phyloP scores from a whole-genome alignment of 1,140 invertebrate genomes.

The Hestina assimilis region DNA sequence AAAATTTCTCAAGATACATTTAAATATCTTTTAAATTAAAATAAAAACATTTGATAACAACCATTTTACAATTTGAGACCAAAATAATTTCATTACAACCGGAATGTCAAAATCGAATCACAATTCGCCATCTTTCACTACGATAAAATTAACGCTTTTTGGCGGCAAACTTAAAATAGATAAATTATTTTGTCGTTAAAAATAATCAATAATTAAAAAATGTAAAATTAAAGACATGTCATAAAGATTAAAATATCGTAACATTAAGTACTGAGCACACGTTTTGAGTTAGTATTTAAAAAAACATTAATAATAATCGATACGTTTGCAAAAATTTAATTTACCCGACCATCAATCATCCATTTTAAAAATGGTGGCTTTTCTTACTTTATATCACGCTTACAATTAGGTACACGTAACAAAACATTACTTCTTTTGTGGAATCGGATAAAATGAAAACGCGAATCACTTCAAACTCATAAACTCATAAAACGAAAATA shows the following conservation, averaged over 20 bases:
- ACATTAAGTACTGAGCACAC: too few species aligned
- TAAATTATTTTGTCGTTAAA: background rate
- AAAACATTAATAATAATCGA: too few species aligned
- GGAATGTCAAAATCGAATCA: slow-evolving; percentile 53
- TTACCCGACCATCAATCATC: too few species aligned
- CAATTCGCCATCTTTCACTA: slow-evolving; percentile 9
- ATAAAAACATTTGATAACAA: slow-evolving; percentile 19
- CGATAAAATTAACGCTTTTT: background rate
- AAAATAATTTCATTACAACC: slow-evolving; percentile 32
- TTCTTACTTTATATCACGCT: too few species aligned
- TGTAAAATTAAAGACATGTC: background rate
- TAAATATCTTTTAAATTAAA: background rate
- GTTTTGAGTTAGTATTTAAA: too few species aligned
- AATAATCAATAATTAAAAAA: background rate
- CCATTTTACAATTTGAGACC: slow-evolving; percentile 28
- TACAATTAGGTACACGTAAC: too few species aligned
- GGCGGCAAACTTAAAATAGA: background rate
- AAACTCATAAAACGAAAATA: too few species aligned
- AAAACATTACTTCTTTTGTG: too few species aligned
- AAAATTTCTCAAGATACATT: background rate
- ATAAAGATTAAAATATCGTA: background rate
- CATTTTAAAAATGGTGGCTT: too few species aligned
- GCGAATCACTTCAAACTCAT: too few species aligned
- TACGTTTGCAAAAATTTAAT: too few species aligned
- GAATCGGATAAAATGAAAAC: too few species aligned